These are phyloP conservation scores for Arctocebus calabarensis DNA, from an alignment of 2,797 vertebrate genomes.

Conservation along the genomic window DNA sequence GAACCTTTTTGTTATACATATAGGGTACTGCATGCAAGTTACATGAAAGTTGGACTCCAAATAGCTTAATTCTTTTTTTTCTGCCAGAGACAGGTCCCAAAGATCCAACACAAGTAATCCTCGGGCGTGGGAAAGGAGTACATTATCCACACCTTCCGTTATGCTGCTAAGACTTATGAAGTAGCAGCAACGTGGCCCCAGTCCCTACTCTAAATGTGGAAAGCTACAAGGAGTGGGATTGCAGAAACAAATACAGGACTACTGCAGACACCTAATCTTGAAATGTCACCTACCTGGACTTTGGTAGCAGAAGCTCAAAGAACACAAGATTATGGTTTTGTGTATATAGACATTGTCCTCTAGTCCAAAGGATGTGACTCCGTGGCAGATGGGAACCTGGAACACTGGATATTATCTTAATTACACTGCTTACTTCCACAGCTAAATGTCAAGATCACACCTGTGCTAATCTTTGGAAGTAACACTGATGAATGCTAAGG, in stretches of 20 bases:
- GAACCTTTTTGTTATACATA: neutral
- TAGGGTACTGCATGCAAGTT: neutral
- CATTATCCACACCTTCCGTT: neutral
- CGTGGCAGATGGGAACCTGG: neutral
- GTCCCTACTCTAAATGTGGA: neutral
- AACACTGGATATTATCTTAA: neutral
- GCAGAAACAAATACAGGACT: neutral
- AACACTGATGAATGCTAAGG: neutral
- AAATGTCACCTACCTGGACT: constrained; percentile 43
- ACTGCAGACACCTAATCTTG: neutral
- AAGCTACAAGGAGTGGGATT: neutral
- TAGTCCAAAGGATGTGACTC: constrained; percentile 45
- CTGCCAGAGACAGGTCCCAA: neutral
- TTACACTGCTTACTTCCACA: neutral
- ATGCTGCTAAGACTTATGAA: neutral
- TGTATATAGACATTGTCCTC: constrained; percentile 20
- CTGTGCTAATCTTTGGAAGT: neutral
- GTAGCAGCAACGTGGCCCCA: neutral
- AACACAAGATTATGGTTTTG: neutral
- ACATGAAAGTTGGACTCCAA: neutral
- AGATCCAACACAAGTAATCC: neutral
- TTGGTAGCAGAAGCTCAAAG: neutral
- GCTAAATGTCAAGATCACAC: neutral
- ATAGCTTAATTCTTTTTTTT: neutral
- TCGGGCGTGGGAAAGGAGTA: neutral